Conservation (phyloP, 2,888 invertebrate species). For the Oligia latruncula region DNA sequence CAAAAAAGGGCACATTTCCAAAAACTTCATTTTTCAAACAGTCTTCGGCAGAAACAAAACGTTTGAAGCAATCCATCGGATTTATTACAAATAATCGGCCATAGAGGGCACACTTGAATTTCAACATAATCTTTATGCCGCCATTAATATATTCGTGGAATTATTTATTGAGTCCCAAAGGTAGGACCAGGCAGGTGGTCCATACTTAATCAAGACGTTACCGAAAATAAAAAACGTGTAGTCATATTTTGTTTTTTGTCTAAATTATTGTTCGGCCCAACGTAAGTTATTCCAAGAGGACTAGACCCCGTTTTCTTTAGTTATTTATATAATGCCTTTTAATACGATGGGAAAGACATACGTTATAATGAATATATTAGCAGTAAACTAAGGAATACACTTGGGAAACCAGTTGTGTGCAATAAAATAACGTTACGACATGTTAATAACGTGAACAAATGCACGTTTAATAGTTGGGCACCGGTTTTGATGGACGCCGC, state of each 20-base stretch:
- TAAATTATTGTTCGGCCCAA: constrained; percentile 86
- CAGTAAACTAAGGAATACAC: constrained; percentile 79
- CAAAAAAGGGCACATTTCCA: constrained; percentile 24
- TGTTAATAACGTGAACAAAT: constrained; percentile 83
- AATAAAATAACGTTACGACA: constrained; percentile 82
- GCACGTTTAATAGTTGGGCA: constrained; percentile 76
- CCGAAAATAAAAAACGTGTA: constrained; percentile 85
- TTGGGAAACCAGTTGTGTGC: constrained; percentile 80
- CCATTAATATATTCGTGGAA: constrained; percentile 85
- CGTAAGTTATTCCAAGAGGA: constrained; percentile 82
- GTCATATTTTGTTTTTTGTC: constrained; percentile 85
- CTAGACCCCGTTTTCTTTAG: constrained; percentile 81
- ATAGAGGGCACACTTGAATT: constrained; percentile 82
- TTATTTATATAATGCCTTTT: constrained; percentile 86
- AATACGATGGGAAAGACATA: constrained; percentile 87
- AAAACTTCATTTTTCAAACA: constrained; percentile 36
- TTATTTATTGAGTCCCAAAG: constrained; percentile 86
- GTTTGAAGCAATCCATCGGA: constrained; percentile 74
- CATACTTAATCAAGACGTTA: constrained; percentile 90
- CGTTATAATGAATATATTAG: constrained; percentile 88
- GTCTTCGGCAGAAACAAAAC: constrained; percentile 77
- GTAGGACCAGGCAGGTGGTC: constrained; percentile 88
- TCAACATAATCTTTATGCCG: constrained; percentile 85
- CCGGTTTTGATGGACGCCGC: constrained; percentile 65
- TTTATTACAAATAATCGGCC: constrained; percentile 79